Conservation (phyloP, 2,888 invertebrate species). For the Aphidius colemani region DNA sequence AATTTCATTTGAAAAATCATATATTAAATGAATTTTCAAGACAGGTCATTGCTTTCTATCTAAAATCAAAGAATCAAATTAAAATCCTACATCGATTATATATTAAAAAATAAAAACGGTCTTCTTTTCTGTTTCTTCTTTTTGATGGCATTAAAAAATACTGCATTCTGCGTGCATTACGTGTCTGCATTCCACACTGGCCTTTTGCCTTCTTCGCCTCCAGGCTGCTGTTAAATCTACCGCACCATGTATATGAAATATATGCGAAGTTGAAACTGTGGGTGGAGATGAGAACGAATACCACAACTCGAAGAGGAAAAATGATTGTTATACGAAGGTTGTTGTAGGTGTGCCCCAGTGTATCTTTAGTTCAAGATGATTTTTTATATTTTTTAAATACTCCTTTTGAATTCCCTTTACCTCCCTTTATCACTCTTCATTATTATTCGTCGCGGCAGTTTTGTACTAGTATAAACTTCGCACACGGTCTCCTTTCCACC, state of each 20-base stretch:
- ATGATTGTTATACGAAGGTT: constrained; percentile 23
- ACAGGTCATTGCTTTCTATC: too few relatives aligned
- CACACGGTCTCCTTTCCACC: constrained; percentile 32
- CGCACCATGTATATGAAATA: constrained; percentile 3
- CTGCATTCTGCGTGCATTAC: constrained; percentile 55
- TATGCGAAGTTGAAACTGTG: not conserved
- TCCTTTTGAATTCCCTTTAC: constrained; percentile 24
- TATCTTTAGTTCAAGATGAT: not conserved
- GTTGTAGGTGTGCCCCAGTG: constrained; percentile 19
- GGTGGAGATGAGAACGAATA: constrained; percentile 5
- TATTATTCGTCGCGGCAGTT: constrained; percentile 45
- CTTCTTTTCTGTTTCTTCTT: constrained; percentile 26
- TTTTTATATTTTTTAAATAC: constrained; percentile 14
- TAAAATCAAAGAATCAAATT: too few relatives aligned
- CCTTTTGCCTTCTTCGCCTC: constrained; percentile 47
- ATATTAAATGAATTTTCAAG: too few relatives aligned
- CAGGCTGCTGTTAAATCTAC: constrained; percentile 22
- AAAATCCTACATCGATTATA: too few relatives aligned
- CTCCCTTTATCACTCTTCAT: constrained; percentile 36
- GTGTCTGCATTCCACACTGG: constrained; percentile 56
- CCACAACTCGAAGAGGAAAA: not conserved
- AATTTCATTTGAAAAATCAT: too few relatives aligned
- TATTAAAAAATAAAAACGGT: not conserved
- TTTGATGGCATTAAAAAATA: constrained; percentile 26
- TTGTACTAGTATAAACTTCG: constrained; percentile 33